phyloP scores from a whole-genome alignment of 2,888 invertebrate species.

The Hypena proboscidalis region DNA sequence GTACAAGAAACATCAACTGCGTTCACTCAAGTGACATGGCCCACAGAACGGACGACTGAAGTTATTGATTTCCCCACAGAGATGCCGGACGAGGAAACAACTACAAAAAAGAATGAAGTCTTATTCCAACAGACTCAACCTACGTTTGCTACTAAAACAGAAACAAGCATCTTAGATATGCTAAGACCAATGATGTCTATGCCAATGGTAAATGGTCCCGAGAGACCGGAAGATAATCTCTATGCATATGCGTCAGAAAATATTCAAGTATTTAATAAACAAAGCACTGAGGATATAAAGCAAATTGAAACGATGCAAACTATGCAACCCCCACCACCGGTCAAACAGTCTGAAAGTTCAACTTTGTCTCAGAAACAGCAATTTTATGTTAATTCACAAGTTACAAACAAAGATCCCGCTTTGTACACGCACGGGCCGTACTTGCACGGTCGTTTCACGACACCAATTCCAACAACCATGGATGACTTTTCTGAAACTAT shows the following conservation, averaged over 20 bases:
- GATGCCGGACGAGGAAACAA: conserved; percentile 56
- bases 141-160: conserved; percentile 45
- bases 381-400: conserved; percentile 56
- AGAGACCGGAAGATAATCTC: conserved; percentile 73
- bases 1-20: conserved; percentile 34
- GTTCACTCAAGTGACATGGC: conserved; percentile 46
- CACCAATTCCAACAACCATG: conserved; percentile 80
- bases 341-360: conserved; percentile 52
- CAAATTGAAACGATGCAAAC: conserved; percentile 85
- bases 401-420: conserved; percentile 51
- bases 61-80: conserved; percentile 51
- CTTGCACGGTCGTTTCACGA: conserved; percentile 76
- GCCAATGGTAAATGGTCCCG: conserved; percentile 72
- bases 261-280: conserved; percentile 70
- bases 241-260: conserved; percentile 77
- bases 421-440: conserved; percentile 72
- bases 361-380: conserved; percentile 48
- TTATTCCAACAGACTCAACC: conserved; percentile 49
- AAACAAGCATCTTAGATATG: conserved; percentile 69
- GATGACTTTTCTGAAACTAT: conserved; percentile 44
- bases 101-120: conserved; percentile 48
- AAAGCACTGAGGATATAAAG: conserved; percentile 53
- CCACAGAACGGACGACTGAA: conserved; percentile 51
- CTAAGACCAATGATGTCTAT: conserved; percentile 77
- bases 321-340: conserved; percentile 85